phyloP scores from a whole-genome alignment of 2,888 invertebrate species.

The Cephus nigrinus region DNA sequence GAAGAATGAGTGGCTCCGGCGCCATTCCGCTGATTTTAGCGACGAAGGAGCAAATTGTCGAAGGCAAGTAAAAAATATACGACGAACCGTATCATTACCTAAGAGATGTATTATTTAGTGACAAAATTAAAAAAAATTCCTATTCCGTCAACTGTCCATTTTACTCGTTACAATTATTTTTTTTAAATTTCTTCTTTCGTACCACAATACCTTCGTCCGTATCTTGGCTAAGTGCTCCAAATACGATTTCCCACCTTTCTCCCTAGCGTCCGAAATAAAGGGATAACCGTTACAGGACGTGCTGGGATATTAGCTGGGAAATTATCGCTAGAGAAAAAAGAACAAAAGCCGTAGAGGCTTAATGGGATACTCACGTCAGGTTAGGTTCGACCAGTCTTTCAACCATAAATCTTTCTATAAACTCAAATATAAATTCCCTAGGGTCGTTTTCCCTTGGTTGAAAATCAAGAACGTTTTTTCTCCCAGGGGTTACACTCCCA shows the following conservation, averaged over 20 bases:
- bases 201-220: no score
- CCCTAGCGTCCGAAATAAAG: no score
- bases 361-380: background rate
- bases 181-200: no score
- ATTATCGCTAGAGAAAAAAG: background rate
- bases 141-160: no score
- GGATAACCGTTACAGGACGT: no score
- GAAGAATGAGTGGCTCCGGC: slow-evolving; percentile 55
- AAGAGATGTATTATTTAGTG: no score
- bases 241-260: no score
- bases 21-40: slow-evolving; percentile 59
- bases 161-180: no score
- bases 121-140: no score
- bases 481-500: background rate
- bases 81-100: no score
- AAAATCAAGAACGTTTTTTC: background rate
- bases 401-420: slow-evolving; percentile 2
- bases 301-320: background rate
- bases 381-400: background rate
- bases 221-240: no score
- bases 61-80: slow-evolving; percentile 50
- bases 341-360: background rate
- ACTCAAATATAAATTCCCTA: background rate
- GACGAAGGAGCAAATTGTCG: slow-evolving; percentile 54
- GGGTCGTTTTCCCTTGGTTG: no score